Conservation (phyloP, 2,113 vertebrate genomes). For the Heterochromis multidens region DNA sequence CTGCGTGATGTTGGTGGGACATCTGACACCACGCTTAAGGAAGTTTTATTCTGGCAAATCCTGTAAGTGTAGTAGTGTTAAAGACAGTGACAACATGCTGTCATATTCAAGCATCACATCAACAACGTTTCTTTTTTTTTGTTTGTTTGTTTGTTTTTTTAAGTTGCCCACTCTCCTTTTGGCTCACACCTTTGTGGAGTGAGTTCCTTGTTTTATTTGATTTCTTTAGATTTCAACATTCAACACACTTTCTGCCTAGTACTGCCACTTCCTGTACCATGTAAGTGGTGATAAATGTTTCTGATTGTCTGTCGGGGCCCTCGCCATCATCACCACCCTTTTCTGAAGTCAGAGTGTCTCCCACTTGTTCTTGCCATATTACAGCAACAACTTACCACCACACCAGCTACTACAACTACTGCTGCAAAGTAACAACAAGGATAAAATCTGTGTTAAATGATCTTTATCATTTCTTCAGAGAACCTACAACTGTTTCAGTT, state of each 20-base stretch:
- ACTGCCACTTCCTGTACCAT: too few species aligned
- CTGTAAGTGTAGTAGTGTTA: conserved; percentile 31
- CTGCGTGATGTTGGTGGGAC: background rate
- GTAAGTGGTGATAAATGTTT: background rate
- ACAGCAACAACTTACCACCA: background rate
- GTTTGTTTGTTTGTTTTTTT: too few species aligned
- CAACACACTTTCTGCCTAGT: too few species aligned
- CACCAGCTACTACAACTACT: background rate
- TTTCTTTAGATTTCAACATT: too few species aligned
- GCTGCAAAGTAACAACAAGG: background rate
- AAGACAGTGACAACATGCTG: too few species aligned
- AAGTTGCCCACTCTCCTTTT: too few species aligned
- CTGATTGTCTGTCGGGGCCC: background rate
- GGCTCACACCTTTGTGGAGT: too few species aligned
- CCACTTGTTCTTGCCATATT: background rate
- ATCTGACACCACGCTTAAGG: too few species aligned
- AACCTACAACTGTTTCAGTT: background rate
- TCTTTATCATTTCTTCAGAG: background rate
- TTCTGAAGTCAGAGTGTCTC: background rate
- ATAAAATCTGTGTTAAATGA: background rate
- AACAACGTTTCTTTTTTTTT: too few species aligned
- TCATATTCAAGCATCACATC: too few species aligned
- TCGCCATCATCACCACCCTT: background rate
- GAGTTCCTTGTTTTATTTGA: too few species aligned
- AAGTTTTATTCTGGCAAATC: too few species aligned